A percentile compares a stretch with the other conserved stretches of the same genome.
Evolutionary conservation across 2,888 invertebrate genomes (phyloP).

Genomic region (Troides oblongomaculatus): DNA sequence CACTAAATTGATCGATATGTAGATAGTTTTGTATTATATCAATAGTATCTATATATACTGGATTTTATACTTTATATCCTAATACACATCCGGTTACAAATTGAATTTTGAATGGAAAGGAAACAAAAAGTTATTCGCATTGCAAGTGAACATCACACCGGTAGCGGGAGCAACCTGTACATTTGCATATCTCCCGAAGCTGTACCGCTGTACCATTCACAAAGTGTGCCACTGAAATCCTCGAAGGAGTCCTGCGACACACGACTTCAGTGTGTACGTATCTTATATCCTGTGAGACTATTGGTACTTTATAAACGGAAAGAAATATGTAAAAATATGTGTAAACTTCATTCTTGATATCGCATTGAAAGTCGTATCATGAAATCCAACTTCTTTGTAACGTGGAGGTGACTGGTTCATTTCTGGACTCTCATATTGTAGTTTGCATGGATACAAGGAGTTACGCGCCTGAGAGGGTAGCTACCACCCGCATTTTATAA

Average conservation of each 20-base stretch:
- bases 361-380: not conserved
- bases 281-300: not conserved
- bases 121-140: not conserved
- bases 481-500: no score
- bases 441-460: no score
- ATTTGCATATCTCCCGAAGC: constrained; percentile 24
- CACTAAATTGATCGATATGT: no score
- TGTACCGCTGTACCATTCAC: constrained; percentile 13
- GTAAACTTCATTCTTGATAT: not conserved
- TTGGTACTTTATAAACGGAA: not conserved
- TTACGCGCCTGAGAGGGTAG: no score
- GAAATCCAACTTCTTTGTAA: not conserved
- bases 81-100: not conserved
- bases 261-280: not conserved
- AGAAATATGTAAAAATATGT: not conserved
- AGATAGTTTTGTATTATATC: no score
- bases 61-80: no score
- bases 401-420: no score
- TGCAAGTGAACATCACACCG: not conserved
- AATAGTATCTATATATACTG: no score
- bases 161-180: constrained; percentile 15
- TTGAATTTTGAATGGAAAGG: not conserved
- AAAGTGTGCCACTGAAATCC: constrained; percentile 16
- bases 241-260: constrained; percentile 12
- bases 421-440: no score